Evolutionary conservation across 2,888 invertebrate genomes (phyloP).

Genomic region (Gandaritis pyraliata): DNA sequence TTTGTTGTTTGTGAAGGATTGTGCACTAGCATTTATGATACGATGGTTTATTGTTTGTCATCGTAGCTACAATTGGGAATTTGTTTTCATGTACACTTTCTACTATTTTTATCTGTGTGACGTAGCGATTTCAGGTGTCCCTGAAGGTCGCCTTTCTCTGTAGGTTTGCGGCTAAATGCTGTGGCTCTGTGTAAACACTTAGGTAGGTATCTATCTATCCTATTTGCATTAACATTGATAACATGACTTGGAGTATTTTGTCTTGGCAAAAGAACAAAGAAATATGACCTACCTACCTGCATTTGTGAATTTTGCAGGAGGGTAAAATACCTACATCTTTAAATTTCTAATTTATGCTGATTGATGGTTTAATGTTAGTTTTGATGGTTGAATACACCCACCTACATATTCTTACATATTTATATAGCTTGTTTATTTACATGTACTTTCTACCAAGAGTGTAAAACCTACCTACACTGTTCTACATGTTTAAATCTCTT

Average conservation of each 20-base stretch:
- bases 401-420: no score
- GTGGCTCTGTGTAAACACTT: not conserved
- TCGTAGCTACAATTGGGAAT: conserved; percentile 39
- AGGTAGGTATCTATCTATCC: no score
- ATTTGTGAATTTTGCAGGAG: not conserved
- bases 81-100: conserved; percentile 48
- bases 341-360: no score
- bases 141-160: conserved; percentile 43
- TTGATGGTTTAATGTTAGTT: no score
- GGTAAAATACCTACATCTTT: not conserved
- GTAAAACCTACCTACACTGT: not conserved
- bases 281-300: not conserved
- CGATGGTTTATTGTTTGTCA: conserved; percentile 49
- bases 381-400: no score
- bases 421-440: not conserved
- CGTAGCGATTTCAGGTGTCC: conserved; percentile 38
- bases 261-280: not conserved
- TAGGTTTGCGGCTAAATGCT: conserved; percentile 30
- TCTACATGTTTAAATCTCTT: conserved; percentile 1
- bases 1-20: no score
- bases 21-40: conserved; percentile 43
- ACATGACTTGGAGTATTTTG: not conserved
- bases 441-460: no score
- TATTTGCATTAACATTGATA: not conserved
- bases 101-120: conserved; percentile 54